phyloP scores from a whole-genome alignment of 2,797 vertebrate species.

The Harpagifer antarcticus region DNA sequence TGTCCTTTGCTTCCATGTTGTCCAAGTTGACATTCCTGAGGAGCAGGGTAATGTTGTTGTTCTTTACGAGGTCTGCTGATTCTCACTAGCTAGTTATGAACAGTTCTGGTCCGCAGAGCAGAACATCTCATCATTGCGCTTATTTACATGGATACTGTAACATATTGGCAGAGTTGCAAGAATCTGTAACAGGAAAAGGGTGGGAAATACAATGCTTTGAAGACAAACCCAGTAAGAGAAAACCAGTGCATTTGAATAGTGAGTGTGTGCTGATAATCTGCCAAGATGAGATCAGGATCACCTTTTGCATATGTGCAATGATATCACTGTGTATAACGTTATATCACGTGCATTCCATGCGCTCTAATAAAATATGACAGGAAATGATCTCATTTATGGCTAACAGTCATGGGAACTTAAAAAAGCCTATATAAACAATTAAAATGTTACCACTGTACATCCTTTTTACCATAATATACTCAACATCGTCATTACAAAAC shows the following conservation, averaged over 20 bases:
- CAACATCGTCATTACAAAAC: conserved; percentile 46
- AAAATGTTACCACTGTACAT: conserved; percentile 39
- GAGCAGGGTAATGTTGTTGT: conserved; percentile 81
- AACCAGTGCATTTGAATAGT: conserved; percentile 22
- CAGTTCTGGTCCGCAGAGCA: conserved; percentile 76
- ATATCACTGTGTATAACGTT: conserved; percentile 6
- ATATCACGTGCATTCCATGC: conserved; percentile 12
- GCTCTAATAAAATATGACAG: conserved; percentile 6
- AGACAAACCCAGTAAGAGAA: conserved; percentile 19
- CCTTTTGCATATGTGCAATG: background rate
- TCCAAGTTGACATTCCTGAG: conserved; percentile 85
- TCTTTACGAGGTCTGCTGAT: conserved; percentile 82
- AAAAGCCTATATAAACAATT: conserved; percentile 26
- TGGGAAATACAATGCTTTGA: conserved; percentile 51
- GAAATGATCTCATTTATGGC: conserved; percentile 31
- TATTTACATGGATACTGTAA: conserved; percentile 76
- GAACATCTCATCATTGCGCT: conserved; percentile 78
- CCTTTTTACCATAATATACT: conserved; percentile 43
- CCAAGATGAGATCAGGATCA: conserved; percentile 27
- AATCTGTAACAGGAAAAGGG: conserved; percentile 60
- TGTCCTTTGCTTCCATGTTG: conserved; percentile 73
- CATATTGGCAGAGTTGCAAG: conserved; percentile 63
- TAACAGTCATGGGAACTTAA: conserved; percentile 33
- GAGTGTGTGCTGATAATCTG: conserved; percentile 20
- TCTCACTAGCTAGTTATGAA: conserved; percentile 80